A percentile compares a stretch with the other conserved stretches of the same genome.
Conservation (phyloP, 1,140 invertebrate genomes). For the Pogonomyrmex barbatus region DNA sequence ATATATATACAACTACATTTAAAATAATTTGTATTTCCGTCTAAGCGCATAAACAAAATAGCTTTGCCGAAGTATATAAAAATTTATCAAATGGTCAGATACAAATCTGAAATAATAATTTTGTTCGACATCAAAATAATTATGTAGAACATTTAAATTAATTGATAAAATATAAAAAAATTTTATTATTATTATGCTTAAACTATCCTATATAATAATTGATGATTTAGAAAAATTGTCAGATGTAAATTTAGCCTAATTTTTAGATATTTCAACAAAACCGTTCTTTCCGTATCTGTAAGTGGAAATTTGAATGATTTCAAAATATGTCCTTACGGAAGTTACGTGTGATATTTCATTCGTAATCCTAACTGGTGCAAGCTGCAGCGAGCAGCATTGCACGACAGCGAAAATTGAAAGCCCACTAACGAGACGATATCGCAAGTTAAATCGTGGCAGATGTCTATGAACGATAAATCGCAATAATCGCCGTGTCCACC, state of each 20-base stretch:
- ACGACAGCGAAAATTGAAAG: background rate
- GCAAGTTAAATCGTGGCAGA: background rate
- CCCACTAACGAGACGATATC: conserved; percentile 50
- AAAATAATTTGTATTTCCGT: background rate
- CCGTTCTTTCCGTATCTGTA: too few relatives aligned
- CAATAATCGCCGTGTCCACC: conserved; percentile 53
- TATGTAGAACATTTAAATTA: too few relatives aligned
- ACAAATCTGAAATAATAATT: too few relatives aligned
- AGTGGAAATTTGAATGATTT: background rate
- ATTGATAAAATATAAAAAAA: too few relatives aligned
- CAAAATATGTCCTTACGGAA: background rate
- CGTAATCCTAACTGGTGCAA: background rate
- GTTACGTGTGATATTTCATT: background rate
- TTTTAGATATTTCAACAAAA: background rate
- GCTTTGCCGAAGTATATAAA: too few relatives aligned
- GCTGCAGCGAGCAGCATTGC: background rate
- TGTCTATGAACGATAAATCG: conserved; percentile 30
- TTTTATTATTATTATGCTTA: too few relatives aligned
- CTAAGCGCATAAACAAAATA: background rate
- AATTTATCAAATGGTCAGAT: too few relatives aligned
- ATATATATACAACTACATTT: background rate
- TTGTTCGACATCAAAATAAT: too few relatives aligned
- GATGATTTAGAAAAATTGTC: too few relatives aligned
- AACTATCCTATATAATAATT: too few relatives aligned
- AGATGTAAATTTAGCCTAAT: too few relatives aligned